phyloP scores from a whole-genome alignment of 1,140 invertebrate genomes.

The Piezodorus guildinii region DNA sequence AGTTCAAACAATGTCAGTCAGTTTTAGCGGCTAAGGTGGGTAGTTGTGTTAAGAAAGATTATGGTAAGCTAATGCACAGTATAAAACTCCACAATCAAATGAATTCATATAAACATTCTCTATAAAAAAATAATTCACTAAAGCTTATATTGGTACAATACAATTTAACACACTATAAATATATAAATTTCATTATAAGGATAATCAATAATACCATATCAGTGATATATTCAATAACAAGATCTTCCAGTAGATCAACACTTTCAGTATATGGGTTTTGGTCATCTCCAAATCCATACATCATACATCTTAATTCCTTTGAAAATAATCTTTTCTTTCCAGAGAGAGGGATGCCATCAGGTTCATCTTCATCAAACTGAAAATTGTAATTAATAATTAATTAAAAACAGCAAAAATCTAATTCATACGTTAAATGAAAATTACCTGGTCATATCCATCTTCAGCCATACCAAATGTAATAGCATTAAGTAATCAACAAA shows the following conservation, averaged over 20 bases:
- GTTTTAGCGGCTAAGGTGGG: too few relatives aligned
- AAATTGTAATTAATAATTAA: slow-evolving; percentile 17
- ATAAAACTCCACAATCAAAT: too few relatives aligned
- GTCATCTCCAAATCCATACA: slow-evolving; percentile 99
- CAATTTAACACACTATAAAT: too few relatives aligned
- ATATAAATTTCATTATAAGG: too few relatives aligned
- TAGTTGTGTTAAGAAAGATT: too few relatives aligned
- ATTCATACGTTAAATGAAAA: neutral
- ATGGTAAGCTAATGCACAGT: too few relatives aligned
- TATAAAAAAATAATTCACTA: too few relatives aligned
- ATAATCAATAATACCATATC: slow-evolving; percentile 66
- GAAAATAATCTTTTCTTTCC: slow-evolving; percentile 76
- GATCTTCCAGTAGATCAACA: slow-evolving; percentile 92
- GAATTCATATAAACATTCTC: too few relatives aligned
- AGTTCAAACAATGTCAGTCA: too few relatives aligned
- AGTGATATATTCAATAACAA: slow-evolving; percentile 96
- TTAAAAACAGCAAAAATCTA: too few relatives aligned
- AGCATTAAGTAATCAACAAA: neutral
- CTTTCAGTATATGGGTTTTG: slow-evolving; percentile 98
- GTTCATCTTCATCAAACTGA: slow-evolving; percentile 51
- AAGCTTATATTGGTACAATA: too few relatives aligned
- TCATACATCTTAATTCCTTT: slow-evolving; percentile 93
- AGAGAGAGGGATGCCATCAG: slow-evolving; percentile 48
- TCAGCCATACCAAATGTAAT: slow-evolving; percentile 3
- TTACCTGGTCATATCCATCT: slow-evolving; percentile 21